Evolutionary conservation across 2,888 invertebrate genomes (phyloP).

Genomic region (Caenorhabditis becei): DNA sequence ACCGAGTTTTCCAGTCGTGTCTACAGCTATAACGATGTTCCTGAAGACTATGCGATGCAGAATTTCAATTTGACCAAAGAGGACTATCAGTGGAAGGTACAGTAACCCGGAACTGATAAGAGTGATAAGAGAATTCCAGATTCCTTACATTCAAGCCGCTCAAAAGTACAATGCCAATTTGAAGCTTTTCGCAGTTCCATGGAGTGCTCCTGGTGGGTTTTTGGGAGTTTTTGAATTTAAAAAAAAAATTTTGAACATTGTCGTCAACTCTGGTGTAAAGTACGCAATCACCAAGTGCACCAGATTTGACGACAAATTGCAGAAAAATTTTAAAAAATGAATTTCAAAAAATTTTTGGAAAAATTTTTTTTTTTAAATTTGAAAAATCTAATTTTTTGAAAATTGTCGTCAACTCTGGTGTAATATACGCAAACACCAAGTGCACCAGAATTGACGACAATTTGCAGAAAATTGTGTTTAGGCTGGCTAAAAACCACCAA

Average conservation of each 20-base stretch:
- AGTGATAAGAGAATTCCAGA: constrained; percentile 14
- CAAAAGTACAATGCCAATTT: constrained; percentile 42
- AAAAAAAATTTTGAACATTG: background rate
- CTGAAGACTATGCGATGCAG: constrained; percentile 43
- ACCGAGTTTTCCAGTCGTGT: constrained; percentile 53
- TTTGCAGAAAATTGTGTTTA: background rate
- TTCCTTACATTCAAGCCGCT: constrained; percentile 51
- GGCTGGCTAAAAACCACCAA: constrained; percentile 48
- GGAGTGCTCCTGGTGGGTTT: constrained; percentile 51
- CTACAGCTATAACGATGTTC: constrained; percentile 53
- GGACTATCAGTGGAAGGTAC: constrained; percentile 54
- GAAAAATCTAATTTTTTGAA: too few species aligned
- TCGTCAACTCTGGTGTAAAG: background rate
- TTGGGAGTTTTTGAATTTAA: too few species aligned
- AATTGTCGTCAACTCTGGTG: too few species aligned
- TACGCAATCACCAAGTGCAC: too few species aligned
- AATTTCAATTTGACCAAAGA: constrained; percentile 40
- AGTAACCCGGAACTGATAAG: background rate
- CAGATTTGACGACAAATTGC: too few species aligned
- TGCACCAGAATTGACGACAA: too few species aligned
- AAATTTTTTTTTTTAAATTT: too few species aligned
- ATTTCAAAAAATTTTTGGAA: too few species aligned
- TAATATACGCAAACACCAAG: too few species aligned
- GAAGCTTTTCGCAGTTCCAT: constrained; percentile 55
- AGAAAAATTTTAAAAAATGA: too few species aligned